Percentiles rank a stretch among this genome's conserved stretches.
Conservation (phyloP, 1,140 invertebrate species). For the Bombus fervidus region DNA sequence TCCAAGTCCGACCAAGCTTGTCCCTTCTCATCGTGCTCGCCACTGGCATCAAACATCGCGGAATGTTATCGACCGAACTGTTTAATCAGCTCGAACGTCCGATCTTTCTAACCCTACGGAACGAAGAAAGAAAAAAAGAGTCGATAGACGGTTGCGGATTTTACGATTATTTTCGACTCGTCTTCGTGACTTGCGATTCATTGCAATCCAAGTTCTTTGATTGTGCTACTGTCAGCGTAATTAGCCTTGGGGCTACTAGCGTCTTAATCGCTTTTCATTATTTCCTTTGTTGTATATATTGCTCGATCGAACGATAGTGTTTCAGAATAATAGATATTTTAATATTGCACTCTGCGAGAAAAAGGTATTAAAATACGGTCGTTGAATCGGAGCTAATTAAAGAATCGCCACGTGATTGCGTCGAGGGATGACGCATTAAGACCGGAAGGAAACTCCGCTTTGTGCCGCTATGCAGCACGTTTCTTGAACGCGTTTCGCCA, state of each 20-base stretch:
- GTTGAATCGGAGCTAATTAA: neutral
- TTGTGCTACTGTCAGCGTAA: too few relatives aligned
- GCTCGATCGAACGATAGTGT: too few relatives aligned
- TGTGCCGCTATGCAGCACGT: neutral
- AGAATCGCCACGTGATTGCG: neutral
- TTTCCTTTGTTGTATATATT: too few relatives aligned
- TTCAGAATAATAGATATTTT: neutral
- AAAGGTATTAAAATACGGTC: neutral
- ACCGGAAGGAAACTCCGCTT: neutral
- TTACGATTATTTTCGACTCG: neutral
- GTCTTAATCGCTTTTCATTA: too few relatives aligned
- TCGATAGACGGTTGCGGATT: too few relatives aligned
- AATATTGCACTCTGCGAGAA: too few relatives aligned
- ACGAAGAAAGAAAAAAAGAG: neutral
- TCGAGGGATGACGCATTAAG: neutral
- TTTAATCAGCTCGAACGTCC: conserved; percentile 46
- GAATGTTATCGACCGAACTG: conserved; percentile 38
- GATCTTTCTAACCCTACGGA: neutral
- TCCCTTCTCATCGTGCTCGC: conserved; percentile 50
- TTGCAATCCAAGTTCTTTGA: neutral
- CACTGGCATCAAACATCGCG: conserved; percentile 44
- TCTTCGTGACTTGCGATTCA: neutral
- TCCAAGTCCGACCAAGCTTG: conserved; percentile 63
- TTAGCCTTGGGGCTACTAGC: too few relatives aligned
- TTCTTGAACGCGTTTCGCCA: neutral